These are phyloP conservation scores for Galeopsomyia nigrocyanea DNA, from an alignment of 2,888 invertebrate species.

Conservation along the genomic window DNA sequence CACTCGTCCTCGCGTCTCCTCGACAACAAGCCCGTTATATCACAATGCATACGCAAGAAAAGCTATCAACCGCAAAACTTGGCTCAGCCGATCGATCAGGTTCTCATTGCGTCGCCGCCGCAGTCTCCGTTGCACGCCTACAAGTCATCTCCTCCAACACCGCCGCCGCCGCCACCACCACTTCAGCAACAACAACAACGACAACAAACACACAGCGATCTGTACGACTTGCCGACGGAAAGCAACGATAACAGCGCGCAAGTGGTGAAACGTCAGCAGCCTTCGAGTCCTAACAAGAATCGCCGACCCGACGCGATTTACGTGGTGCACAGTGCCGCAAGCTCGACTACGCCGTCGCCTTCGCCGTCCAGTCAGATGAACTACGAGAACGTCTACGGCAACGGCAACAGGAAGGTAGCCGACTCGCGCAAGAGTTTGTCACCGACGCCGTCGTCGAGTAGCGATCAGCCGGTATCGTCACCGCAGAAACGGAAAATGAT, in stretches of 20 bases:
- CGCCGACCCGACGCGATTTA: constrained; percentile 32
- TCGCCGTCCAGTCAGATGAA: constrained; percentile 45
- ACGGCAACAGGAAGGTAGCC: too few species aligned
- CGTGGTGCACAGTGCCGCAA: constrained; percentile 52
- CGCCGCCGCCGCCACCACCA: too few species aligned
- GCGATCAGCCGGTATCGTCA: constrained; percentile 49
- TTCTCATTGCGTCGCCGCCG: constrained; percentile 62
- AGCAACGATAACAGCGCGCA: constrained; percentile 24
- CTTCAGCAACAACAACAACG: too few species aligned
- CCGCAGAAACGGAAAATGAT: constrained; percentile 62
- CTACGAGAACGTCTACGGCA: too few species aligned
- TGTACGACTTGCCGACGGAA: constrained; percentile 43
- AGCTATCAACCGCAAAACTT: constrained; percentile 45
- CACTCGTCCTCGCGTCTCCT: too few species aligned
- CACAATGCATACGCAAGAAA: too few species aligned
- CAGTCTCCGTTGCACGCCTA: too few species aligned
- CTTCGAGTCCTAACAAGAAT: not conserved
- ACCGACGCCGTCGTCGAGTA: too few species aligned
- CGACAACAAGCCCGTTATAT: too few species aligned
- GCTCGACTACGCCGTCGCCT: constrained; percentile 48
- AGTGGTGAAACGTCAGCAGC: constrained; percentile 3
- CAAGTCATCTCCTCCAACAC: not conserved
- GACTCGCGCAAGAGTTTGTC: too few species aligned
- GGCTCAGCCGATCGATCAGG: constrained; percentile 63
- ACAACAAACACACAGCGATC: too few species aligned